Conservation (phyloP, 2,797 vertebrate species). For the Myripristis murdjan region DNA sequence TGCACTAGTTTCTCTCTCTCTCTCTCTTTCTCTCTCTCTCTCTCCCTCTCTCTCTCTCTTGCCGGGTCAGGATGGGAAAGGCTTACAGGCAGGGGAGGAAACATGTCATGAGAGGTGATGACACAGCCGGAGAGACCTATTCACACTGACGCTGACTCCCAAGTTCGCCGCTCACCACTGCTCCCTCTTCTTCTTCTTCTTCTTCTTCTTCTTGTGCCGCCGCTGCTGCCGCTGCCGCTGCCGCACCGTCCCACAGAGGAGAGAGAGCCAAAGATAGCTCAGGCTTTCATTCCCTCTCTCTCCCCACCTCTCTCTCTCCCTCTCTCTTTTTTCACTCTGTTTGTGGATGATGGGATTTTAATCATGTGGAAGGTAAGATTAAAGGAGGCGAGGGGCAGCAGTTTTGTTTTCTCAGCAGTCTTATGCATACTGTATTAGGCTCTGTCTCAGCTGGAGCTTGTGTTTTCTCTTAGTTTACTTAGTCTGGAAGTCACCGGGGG, state of each 20-base stretch:
- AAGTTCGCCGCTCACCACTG: slow-evolving; percentile 50
- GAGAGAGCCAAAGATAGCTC: slow-evolving; percentile 67
- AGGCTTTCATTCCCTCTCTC: slow-evolving; percentile 33
- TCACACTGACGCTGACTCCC: slow-evolving; percentile 67
- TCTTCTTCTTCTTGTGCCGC: too few species aligned
- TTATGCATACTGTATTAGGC: slow-evolving; percentile 11
- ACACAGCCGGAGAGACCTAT: slow-evolving; percentile 79
- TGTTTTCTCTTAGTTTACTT: slow-evolving; percentile 59
- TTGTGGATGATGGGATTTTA: slow-evolving; percentile 96
- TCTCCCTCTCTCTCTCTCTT: slow-evolving; percentile 73
- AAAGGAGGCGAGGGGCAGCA: slow-evolving; percentile 12
- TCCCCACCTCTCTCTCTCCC: neutral
- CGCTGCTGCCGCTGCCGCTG: slow-evolving; percentile 11
- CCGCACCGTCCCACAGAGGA: slow-evolving; percentile 55
- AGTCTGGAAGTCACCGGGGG: slow-evolving; percentile 38
- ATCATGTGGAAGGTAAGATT: slow-evolving; percentile 98
- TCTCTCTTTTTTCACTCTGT: slow-evolving; percentile 79
- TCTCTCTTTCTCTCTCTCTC: slow-evolving; percentile 75
- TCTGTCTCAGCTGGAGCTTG: slow-evolving; percentile 25
- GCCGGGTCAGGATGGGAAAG: slow-evolving; percentile 84
- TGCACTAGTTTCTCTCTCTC: slow-evolving; percentile 73
- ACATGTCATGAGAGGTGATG: slow-evolving; percentile 83
- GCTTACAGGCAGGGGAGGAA: slow-evolving; percentile 79
- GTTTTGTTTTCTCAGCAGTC: slow-evolving; percentile 3
- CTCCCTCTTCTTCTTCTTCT: too few species aligned